Evolutionary conservation across 2,888 invertebrate species (phyloP).

Genomic region (Eumacrocentrus americanus): DNA sequence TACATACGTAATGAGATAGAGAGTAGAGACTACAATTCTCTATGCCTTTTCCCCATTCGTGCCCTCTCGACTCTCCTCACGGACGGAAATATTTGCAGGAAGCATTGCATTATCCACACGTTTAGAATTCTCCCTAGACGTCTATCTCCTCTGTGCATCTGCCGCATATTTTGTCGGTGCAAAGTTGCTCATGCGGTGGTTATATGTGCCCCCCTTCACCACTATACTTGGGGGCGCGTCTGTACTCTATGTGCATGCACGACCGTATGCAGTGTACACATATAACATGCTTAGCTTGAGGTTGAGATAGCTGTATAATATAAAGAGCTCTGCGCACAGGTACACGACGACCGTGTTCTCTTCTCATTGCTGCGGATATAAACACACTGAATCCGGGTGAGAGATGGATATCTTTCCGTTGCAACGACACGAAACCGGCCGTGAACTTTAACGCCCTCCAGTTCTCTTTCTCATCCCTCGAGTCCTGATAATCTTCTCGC

Average conservation of each 20-base stretch:
- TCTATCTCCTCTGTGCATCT: slow-evolving; percentile 44
- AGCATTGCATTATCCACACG: slow-evolving; percentile 45
- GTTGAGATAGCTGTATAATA: no score
- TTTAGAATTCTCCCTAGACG: slow-evolving; percentile 44
- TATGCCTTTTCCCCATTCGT: not conserved
- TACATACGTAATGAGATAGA: slow-evolving; percentile 9
- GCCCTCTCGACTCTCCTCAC: not conserved
- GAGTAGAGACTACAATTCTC: not conserved
- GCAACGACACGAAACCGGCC: slow-evolving; percentile 39
- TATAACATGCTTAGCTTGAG: no score
- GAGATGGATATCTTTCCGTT: slow-evolving; percentile 34
- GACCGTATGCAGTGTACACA: not conserved
- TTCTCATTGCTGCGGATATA: slow-evolving; percentile 9
- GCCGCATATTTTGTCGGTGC: slow-evolving; percentile 41
- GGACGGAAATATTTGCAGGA: slow-evolving; percentile 44
- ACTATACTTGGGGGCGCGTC: no score
- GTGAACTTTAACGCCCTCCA: slow-evolving; percentile 39
- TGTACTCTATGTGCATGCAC: no score
- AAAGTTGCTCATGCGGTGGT: slow-evolving; percentile 2
- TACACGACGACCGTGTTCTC: slow-evolving; percentile 12
- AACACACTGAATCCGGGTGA: slow-evolving; percentile 31
- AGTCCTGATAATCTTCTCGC: slow-evolving; percentile 7
- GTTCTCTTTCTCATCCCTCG: slow-evolving; percentile 10
- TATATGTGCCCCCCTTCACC: not conserved
- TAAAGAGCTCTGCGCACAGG: not conserved